Evolutionary conservation across 2,797 vertebrate species (phyloP).

Genomic region (Pangasius larnaudii): DNA sequence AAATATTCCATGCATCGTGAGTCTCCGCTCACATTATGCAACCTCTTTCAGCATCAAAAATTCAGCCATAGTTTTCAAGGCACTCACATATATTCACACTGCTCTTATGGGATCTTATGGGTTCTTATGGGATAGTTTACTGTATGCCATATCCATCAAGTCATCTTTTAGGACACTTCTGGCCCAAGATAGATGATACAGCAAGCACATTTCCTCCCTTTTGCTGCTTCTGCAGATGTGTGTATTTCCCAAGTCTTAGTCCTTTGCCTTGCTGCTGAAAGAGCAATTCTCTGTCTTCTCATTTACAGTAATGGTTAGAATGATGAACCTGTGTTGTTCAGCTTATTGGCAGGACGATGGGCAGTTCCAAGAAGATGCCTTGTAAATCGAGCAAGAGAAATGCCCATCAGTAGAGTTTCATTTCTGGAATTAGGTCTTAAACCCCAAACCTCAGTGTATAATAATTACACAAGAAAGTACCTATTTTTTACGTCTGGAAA

Average conservation of each 20-base stretch:
- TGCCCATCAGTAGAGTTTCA: constrained; percentile 29
- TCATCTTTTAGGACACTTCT: constrained; percentile 26
- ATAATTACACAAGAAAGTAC: background rate
- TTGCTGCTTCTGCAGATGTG: constrained; percentile 29
- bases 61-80: background rate
- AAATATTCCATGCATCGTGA: background rate
- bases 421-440: constrained; percentile 28
- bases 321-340: constrained; percentile 56
- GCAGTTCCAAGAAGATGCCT: constrained; percentile 35
- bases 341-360: constrained; percentile 46
- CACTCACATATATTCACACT: background rate
- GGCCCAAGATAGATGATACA: background rate
- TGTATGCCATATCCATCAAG: constrained; percentile 20
- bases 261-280: constrained; percentile 51
- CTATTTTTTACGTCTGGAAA: constrained; percentile 4
- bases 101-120: background rate
- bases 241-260: constrained; percentile 24
- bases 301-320: constrained; percentile 48
- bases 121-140: background rate
- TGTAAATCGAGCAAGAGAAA: constrained; percentile 52
- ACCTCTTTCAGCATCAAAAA: background rate
- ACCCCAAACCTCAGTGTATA: background rate
- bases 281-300: constrained; percentile 45
- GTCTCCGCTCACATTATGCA: background rate
- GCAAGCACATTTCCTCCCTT: background rate